Evolutionary conservation across 2,797 vertebrate species (phyloP).

Genomic region (Intellagama lesueurii): DNA sequence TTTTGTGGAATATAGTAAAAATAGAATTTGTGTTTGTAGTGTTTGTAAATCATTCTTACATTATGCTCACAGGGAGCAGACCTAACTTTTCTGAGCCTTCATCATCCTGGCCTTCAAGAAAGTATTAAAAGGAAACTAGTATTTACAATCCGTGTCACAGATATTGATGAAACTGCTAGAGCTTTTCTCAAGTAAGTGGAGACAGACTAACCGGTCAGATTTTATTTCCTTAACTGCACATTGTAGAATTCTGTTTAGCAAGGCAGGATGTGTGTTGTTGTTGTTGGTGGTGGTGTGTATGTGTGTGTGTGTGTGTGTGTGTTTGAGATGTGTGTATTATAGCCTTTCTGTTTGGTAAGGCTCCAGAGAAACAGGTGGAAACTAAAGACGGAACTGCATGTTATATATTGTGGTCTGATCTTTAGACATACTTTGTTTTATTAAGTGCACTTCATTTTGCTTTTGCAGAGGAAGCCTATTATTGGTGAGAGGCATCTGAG

Average conservation of each 20-base stretch:
- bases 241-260: not conserved
- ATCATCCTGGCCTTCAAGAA: constrained; percentile 79
- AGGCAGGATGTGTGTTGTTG: not conserved
- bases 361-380: not conserved
- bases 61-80: constrained; percentile 78
- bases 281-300: not conserved
- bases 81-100: constrained; percentile 79
- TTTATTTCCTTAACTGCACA: not conserved
- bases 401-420: not conserved
- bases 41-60: constrained; percentile 40
- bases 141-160: constrained; percentile 79
- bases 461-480: not conserved
- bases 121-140: constrained; percentile 77
- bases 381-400: not conserved
- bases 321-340: no score
- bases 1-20: not conserved
- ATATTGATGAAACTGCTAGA: constrained; percentile 78
- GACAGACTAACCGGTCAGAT: constrained; percentile 31
- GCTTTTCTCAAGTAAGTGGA: constrained; percentile 78
- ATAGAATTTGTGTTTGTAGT: not conserved
- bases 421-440: not conserved
- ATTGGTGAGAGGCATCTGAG: not conserved
- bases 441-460: not conserved
- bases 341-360: not conserved
- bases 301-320: not conserved